phyloP scores from a whole-genome alignment of 1,140 invertebrate species.

The Argopecten irradians region DNA sequence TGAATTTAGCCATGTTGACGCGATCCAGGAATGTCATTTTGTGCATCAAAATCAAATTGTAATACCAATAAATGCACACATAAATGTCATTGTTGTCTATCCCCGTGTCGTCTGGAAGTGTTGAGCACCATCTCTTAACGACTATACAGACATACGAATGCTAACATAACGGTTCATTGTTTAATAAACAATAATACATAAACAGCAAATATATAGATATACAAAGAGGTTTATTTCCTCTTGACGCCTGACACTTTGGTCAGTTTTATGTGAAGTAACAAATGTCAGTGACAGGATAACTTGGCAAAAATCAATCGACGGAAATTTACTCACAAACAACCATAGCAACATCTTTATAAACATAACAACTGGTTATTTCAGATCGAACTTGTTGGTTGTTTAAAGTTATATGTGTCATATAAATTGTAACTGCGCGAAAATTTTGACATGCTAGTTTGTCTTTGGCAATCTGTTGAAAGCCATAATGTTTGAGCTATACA shows the following conservation, averaged over 20 bases:
- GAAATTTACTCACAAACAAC: no score
- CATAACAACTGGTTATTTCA: no score
- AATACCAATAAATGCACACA: not conserved
- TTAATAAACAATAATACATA: not conserved
- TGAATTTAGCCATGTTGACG: not conserved
- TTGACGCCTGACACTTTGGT: not conserved
- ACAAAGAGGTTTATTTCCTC: not conserved
- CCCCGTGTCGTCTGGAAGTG: not conserved
- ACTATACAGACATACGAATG: not conserved
- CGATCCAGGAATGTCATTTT: not conserved
- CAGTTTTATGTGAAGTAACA: not conserved
- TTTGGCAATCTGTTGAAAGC: no score
- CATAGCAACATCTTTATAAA: no score
- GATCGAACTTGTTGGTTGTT: no score
- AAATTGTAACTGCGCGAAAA: no score
- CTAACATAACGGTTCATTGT: not conserved
- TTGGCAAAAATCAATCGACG: not conserved
- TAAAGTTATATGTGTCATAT: no score
- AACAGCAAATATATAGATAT: not conserved
- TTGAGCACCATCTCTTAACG: not conserved
- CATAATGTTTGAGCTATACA: no score
- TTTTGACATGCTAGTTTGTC: no score
- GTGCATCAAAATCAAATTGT: not conserved
- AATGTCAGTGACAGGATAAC: not conserved
- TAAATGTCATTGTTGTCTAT: not conserved